phyloP scores from a whole-genome alignment of 2,797 vertebrate species.

The Prionace glauca region DNA sequence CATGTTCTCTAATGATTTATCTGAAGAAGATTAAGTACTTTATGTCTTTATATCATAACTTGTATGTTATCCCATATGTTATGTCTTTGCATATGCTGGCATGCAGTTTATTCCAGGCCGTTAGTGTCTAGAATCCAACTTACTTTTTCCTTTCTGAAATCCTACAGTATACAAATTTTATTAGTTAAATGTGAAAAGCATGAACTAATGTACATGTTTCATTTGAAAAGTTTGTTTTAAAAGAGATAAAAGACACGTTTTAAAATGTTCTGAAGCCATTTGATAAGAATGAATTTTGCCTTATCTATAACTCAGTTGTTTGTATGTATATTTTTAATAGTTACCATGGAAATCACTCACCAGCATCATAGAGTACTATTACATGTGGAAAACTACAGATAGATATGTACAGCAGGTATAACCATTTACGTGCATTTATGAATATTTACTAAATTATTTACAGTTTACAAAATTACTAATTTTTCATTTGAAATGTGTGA shows the following conservation, averaged over 20 bases:
- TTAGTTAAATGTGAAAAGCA: background rate
- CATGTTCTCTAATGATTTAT: background rate
- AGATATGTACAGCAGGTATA: constrained; percentile 80
- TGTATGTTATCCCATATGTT: no score
- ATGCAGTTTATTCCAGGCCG: background rate
- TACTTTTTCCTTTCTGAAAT: background rate
- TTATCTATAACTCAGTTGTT: constrained; percentile 35
- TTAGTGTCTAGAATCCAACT: background rate
- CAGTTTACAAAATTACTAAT: background rate
- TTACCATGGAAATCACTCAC: constrained; percentile 76
- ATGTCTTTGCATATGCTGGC: background rate
- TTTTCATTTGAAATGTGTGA: background rate
- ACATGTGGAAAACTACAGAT: constrained; percentile 85
- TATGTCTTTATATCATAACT: no score
- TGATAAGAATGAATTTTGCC: background rate
- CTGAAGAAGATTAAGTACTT: background rate
- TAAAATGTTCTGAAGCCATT: background rate
- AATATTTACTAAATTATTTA: background rate
- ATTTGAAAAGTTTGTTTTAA: constrained; percentile 6
- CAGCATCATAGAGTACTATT: constrained; percentile 83
- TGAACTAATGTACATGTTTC: background rate
- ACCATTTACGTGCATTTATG: background rate
- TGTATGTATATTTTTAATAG: constrained; percentile 56
- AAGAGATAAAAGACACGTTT: background rate
- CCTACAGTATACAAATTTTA: background rate